Percentiles rank a stretch among this genome's conserved stretches.
phyloP scores from a whole-genome alignment of 2,888 invertebrate genomes.

The Podotricha telesiphe region DNA sequence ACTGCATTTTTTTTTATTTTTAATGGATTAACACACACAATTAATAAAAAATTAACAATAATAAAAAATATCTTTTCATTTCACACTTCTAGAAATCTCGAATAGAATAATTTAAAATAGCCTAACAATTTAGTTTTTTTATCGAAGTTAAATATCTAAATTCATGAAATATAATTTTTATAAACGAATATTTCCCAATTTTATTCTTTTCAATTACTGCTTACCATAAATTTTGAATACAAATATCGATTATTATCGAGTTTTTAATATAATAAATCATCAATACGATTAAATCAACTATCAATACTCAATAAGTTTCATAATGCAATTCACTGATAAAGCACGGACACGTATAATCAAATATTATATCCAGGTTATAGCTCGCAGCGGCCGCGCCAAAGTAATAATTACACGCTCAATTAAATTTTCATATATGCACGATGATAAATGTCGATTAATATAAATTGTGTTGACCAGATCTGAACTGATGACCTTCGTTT shows the following conservation, averaged over 20 bases:
- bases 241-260: neutral
- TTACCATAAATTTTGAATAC: too few relatives aligned
- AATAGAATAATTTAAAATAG: too few relatives aligned
- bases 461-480: slow-evolving; percentile 21
- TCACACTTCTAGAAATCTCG: too few relatives aligned
- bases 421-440: slow-evolving; percentile 26
- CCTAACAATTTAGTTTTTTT: too few relatives aligned
- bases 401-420: slow-evolving; percentile 24
- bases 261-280: neutral
- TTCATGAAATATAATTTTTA: too few relatives aligned
- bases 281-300: slow-evolving; percentile 7
- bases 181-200: too few relatives aligned
- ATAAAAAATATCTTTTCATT: too few relatives aligned
- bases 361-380: slow-evolving; percentile 27
- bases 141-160: too few relatives aligned
- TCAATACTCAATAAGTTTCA: neutral
- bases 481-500: slow-evolving; percentile 27
- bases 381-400: slow-evolving; percentile 20
- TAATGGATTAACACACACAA: too few relatives aligned
- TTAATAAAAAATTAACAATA: too few relatives aligned
- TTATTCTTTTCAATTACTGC: too few relatives aligned
- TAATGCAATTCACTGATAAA: neutral
- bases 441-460: slow-evolving; percentile 34
- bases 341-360: slow-evolving; percentile 26
- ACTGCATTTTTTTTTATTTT: slow-evolving; percentile 32